Base-by-base conservation (phyloP, 2,888 invertebrate genomes). In the Pediacus dermestoides region DNA sequence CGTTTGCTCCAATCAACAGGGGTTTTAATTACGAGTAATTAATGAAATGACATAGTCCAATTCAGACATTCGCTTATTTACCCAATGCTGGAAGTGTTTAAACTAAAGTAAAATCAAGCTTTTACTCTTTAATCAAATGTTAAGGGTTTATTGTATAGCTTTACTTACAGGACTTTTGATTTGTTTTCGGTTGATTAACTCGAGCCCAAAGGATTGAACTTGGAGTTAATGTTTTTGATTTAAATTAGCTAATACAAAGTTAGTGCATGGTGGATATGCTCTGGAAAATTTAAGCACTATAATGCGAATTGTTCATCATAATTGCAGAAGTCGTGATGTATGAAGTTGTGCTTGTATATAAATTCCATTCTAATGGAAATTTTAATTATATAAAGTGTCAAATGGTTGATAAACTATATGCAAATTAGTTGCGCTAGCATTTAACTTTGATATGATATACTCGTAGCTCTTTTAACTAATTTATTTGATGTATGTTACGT, bases 1-100 rank as follows among this genome's bases (percentile, higher is more conserved):
- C 51, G 56, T 60, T 58, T 58, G 59, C 63, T 63, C 52, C 63
- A 66, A 63, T 64, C 62, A 63, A 60, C 62, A 53, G 50, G 50
- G 53, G 53, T 63, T 62, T 64, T 62, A 64, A 64, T 66, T 62
- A 61, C 56, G 53, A 57, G 60, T 56, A 62, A 64, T 65, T 64
- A 64, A 64, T 56, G 56, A 60, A 59, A 62, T 62, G 61, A 59
- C 58, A 57, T 48, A 52, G 52, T 57, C 55, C 55, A 49, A 55
- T 59, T 52, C 50, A 28, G n/a, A 7, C 33, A 21, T 38, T 14
- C 38, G 35, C 42, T 37, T 44, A 42, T 44, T 46, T 46, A 45
- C 42, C 27, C 30, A 31, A 28, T 12, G 34, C 12, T 37, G 37
- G 35, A 37, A 39, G 44, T 44, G 39, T 37, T 44, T 39, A 34